Base-by-base conservation (phyloP, 2,113 vertebrate genomes). In the Cephalopterus ornatus region DNA sequence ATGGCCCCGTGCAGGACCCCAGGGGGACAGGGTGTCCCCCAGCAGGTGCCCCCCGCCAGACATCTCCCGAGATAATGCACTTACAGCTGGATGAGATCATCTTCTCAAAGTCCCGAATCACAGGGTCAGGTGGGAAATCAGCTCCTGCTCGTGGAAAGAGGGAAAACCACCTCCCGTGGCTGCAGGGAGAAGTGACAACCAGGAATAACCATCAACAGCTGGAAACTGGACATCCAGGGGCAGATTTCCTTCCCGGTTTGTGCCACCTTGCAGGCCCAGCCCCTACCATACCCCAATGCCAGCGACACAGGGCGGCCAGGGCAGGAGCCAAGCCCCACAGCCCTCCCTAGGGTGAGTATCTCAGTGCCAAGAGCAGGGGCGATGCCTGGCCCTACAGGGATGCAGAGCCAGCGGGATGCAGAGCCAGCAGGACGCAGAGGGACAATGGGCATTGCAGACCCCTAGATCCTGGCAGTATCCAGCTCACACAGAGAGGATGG, bases 281-380 rank as follows among this genome's bases (percentile, higher is more conserved):
- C 39, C 8, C 44, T 0, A 6, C 68, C 4, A 2, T 73, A 53
- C 41, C 77, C 52, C 62, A 7, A 0, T 2, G 0, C 3, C 27
- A 2, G 44, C 0, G 13, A 13, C 22, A 17, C 28, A 4, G 59
- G 33, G 78, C 0, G 0, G 68, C 14, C 50, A 26, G 77, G 58
- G 55, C 71, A 55, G 61, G 11, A 70, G 41, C 41, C 42, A 4
- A 73, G 44, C 24, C 23, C 12, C 24, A 0, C 32, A 72, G 50
- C 37, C 55, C 32, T 62, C 8, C 37, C 77, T 8, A 1, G 52
- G 52, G 23, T 0, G 1, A 27, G 44, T 8, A 6, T 0, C 42
- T 14, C 4, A 0, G 26, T 59, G 61, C 14, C 71, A 2, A 14
- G 58, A 23, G 27, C 70, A 15, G 28, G 21, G 30, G 14, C 0